Base-by-base conservation (phyloP, 2,888 invertebrate species). In the Amblyjoppa proteus region DNA sequence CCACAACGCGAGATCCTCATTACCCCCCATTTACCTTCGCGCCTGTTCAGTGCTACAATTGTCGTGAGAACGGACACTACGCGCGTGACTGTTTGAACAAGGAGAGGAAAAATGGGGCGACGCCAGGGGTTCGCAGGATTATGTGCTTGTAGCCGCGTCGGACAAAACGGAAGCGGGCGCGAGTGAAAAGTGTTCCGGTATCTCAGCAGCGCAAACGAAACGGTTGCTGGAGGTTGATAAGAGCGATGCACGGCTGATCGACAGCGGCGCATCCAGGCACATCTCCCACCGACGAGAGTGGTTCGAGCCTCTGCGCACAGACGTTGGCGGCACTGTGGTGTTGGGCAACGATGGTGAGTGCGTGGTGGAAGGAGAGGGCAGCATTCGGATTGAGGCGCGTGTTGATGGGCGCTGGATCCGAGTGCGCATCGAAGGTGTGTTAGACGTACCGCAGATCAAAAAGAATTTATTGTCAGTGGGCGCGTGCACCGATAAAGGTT, bases 401-500 rank as follows among this genome's bases (percentile, higher is more conserved):
- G 78, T 85, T 38, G 83, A 83, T 38, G 76, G 76, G 11, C 25
- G 7, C 6, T 85, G 85, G 85, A 3, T 7, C 16, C 3, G 69
- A 2, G 38, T 38, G 25, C 11, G 31, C 38, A 77, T 77, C 68
- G 69, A 87, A 38, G 53, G 82, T 51, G 89, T 88, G 1, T 70
- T 86, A 69, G 86, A 85, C 58, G 87, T 87, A 11, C 87, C 87
- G 41, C 73, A 80, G 25, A 49, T 86, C 0, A 74, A 61, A 51
- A 83, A 87, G 75, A 88, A 88, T 71, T 75, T 88, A 20, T 86
- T 88, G 53, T 87, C 88, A 11, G 70, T 88, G 13, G 81, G 76
- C 1, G 34, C 45, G 71, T 81, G 85, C 64, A 78, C 85, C 0
- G n/a, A 31, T 38, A 71, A 74, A 34, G 78, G 78, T 0, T 74